Evolutionary conservation across 2,888 invertebrate genomes (phyloP), one percentile per base, ranked within the genome.

Genomic region (Tubiluchus corallicola): DNA sequence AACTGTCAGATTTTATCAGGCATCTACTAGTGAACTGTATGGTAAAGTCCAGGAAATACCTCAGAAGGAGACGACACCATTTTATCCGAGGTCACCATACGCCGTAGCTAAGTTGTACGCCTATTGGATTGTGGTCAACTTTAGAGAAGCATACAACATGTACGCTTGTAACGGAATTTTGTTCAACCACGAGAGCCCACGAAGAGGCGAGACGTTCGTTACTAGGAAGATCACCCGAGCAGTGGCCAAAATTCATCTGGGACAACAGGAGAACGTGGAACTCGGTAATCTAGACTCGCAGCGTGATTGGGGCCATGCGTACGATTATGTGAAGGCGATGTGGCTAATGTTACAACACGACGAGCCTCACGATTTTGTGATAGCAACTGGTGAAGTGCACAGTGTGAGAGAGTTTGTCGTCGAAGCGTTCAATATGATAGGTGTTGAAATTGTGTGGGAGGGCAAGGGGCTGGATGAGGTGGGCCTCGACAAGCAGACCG

Each of bases 331-430:
- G 4, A 60, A 85, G 80, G 98, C 94, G 1, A 99, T 99, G 98
- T 99, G 96, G 94, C 68, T 90, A 62, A 99, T 99, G 87, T 71
- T 99, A 15, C 98, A 99, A 63, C 80, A 82, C 59, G 77, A 85
- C 0, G 65, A 68, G 21, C 82, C 98, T 0, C 83, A 92, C 43
- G 98, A 99, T 68, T 96, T 80, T 69, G 96, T 99, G 3, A 87
- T 99, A 54, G 90, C 98, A 3, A 92, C 92, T 0, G 92, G 92
- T 0, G 82, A 87, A 63, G 75, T 80, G 13, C 90, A 90, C 66
- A 92, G 85, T 62, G 96, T 98, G 0, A 71, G 85, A 9, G 88
- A 96, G 66, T 99, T 99, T 69, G 88, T 98, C 0, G 88, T 88
- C 65, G 74, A 74, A 21, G 75, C 94, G 1, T 99, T 99, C 65